A percentile compares a stretch with the other conserved stretches of the same genome.
Evolutionary conservation across 1,140 invertebrate genomes (phyloP).

Genomic region (Stenopsyche tienmushanensis): DNA sequence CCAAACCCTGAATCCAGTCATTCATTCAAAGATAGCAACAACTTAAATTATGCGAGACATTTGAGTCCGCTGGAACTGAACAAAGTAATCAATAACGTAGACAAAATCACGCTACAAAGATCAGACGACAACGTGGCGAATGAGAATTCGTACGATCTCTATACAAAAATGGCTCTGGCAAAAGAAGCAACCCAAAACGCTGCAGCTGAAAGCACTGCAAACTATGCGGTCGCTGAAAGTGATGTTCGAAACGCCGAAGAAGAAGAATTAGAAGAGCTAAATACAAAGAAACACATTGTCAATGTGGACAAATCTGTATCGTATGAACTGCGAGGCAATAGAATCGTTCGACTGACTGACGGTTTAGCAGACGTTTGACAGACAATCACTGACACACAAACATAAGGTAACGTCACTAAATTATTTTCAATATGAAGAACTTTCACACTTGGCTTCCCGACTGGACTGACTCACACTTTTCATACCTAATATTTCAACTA

Average conservation of each 20-base stretch:
- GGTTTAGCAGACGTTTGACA: constrained; percentile 35
- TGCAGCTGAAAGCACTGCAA: neutral
- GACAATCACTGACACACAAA: constrained; percentile 31
- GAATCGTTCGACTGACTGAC: constrained; percentile 36
- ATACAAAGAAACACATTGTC: neutral
- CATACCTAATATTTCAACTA: neutral
- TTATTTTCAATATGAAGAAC: constrained; percentile 6
- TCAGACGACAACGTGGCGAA: constrained; percentile 11
- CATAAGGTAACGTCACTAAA: constrained; percentile 26
- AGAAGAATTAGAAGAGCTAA: neutral
- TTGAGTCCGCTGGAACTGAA: constrained; percentile 25
- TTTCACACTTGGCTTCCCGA: constrained; percentile 1
- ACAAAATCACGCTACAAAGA: constrained; percentile 21
- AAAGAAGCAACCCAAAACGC: constrained; percentile 3
- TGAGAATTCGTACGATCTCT: constrained; percentile 7
- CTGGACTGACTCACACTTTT: neutral
- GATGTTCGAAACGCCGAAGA: neutral
- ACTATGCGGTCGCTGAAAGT: neutral
- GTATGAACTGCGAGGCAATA: constrained; percentile 38
- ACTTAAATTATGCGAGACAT: neutral
- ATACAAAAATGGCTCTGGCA: constrained; percentile 17
- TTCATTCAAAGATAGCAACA: neutral
- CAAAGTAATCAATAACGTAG: constrained; percentile 32
- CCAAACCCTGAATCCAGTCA: constrained; percentile 16
- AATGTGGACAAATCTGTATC: constrained; percentile 30